Percentiles rank a stretch among this genome's conserved stretches.
Evolutionary conservation across 2,888 invertebrate species (phyloP).

Genomic region (Ernsta delagoae): DNA sequence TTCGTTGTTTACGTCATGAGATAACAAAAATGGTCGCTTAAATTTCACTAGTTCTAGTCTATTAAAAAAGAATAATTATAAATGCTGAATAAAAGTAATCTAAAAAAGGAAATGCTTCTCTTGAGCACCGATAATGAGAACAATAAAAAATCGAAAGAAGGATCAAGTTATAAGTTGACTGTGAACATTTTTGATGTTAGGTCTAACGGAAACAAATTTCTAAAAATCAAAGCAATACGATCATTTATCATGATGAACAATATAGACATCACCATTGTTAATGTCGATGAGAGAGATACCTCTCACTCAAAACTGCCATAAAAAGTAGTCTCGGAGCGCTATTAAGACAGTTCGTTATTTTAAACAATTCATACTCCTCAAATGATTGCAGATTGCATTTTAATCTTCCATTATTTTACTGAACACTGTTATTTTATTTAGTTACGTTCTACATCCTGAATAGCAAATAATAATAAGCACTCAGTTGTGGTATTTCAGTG

Average conservation of each 20-base stretch:
- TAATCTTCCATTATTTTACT: constrained; percentile 30
- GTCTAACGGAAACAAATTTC: constrained; percentile 28
- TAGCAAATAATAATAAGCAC: constrained; percentile 24
- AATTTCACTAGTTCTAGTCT: neutral
- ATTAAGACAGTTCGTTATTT: constrained; percentile 32
- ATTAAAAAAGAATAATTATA: too few species aligned
- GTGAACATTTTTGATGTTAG: constrained; percentile 17
- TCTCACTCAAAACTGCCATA: constrained; percentile 37
- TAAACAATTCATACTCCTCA: constrained; percentile 34
- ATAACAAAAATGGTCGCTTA: constrained; percentile 47
- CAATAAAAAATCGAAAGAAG: neutral
- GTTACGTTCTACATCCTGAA: constrained; percentile 30
- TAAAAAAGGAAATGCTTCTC: too few species aligned
- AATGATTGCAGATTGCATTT: constrained; percentile 36
- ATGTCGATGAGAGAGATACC: constrained; percentile 38
- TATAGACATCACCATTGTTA: constrained; percentile 37
- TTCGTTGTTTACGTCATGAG: constrained; percentile 68
- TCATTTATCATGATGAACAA: constrained; percentile 38
- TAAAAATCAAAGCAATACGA: constrained; percentile 35
- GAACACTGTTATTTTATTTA: constrained; percentile 26
- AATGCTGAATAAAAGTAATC: too few species aligned
- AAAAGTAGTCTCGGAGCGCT: constrained; percentile 29
- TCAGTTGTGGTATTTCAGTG: constrained; percentile 23
- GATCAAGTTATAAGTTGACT: neutral
- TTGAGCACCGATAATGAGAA: too few species aligned